Conservation (phyloP, 2,113 vertebrate genomes). For the Gadus chalcogrammus region DNA sequence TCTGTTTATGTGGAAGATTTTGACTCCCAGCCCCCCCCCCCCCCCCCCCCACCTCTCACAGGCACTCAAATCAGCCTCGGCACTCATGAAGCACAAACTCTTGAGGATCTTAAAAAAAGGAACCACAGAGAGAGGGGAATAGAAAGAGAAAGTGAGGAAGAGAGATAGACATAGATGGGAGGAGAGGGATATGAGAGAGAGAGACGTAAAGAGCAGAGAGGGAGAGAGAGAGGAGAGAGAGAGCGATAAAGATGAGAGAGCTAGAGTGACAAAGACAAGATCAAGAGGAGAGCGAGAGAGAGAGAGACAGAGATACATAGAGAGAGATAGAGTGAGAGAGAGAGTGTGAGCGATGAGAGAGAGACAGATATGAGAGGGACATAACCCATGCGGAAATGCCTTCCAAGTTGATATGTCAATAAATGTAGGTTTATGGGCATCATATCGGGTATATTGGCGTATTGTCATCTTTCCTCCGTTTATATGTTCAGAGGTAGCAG, state of each 20-base stretch:
- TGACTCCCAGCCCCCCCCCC: conserved; percentile 30
- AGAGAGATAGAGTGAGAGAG: neutral
- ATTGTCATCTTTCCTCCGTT: neutral
- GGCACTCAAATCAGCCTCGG: conserved; percentile 64
- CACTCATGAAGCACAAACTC: conserved; percentile 54
- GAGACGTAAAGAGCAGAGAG: conserved; percentile 3
- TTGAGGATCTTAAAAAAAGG: neutral
- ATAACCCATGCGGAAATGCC: neutral
- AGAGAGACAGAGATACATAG: neutral
- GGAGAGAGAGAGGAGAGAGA: too few relatives aligned
- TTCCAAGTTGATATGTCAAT: conserved; percentile 6
- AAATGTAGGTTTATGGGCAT: neutral
- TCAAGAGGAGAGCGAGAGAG: conserved; percentile 6
- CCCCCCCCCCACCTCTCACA: conserved; percentile 39
- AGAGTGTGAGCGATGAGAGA: too few relatives aligned
- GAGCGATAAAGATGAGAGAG: neutral
- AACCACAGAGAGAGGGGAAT: neutral
- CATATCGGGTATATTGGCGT: neutral
- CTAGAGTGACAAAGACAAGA: conserved; percentile 1
- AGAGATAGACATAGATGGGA: neutral
- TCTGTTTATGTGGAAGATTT: conserved; percentile 61
- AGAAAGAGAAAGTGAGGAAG: neutral
- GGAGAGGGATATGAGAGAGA: neutral
- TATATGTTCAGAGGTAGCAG: too few relatives aligned
- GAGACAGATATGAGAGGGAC: neutral